Evolutionary conservation across 2,113 vertebrate genomes (phyloP).

Genomic region (Copsychus sechellarum): DNA sequence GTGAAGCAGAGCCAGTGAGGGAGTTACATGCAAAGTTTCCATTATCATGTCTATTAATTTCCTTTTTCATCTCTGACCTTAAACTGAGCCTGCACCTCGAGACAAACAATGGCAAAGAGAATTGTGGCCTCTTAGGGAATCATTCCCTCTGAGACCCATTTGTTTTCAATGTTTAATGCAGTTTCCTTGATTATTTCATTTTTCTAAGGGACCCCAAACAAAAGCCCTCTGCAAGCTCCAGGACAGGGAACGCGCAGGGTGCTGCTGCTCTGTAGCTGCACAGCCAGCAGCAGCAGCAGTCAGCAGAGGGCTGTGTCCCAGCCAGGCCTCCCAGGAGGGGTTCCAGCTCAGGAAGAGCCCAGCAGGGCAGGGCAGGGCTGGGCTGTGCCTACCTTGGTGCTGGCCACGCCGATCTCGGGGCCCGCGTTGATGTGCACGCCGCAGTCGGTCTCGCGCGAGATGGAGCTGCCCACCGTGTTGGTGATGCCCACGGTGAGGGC

Average conservation of each 20-base stretch:
- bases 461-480: constrained; percentile 98
- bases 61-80: not conserved
- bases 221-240: not conserved
- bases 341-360: not conserved
- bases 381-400: constrained; percentile 85
- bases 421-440: constrained; percentile 98
- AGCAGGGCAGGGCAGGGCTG: too few relatives aligned
- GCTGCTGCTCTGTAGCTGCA: too few relatives aligned
- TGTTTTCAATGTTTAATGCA: not conserved
- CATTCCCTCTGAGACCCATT: not conserved
- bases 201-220: too few relatives aligned
- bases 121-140: not conserved
- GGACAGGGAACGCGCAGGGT: rapidly evolving
- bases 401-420: constrained; percentile 95
- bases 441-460: constrained; percentile 95
- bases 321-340: not conserved
- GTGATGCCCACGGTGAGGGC: constrained; percentile 95
- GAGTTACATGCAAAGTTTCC: not conserved
- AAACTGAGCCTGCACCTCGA: not conserved
- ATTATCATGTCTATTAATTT: not conserved
- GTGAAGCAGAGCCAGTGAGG: not conserved
- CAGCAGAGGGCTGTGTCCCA: not conserved
- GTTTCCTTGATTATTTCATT: not conserved
- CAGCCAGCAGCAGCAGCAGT: not conserved
- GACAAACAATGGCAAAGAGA: not conserved